phyloP scores from a whole-genome alignment of 2,113 vertebrate species.

The Synodontis membranacea region DNA sequence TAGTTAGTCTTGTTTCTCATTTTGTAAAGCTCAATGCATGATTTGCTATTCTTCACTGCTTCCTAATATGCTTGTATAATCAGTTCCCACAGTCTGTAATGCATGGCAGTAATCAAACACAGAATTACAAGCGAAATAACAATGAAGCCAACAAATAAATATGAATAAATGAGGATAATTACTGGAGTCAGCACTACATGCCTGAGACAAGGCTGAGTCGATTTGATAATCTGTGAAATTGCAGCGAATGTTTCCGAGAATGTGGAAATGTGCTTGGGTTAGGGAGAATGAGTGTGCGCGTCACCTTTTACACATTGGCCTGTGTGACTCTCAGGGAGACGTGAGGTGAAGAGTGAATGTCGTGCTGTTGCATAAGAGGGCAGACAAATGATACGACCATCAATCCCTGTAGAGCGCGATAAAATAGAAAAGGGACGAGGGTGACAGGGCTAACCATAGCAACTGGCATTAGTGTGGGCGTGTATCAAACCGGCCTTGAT shows the following conservation, averaged over 20 bases:
- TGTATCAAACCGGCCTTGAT: conserved; percentile 32
- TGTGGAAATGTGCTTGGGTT: not conserved
- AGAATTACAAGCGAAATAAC: conserved; percentile 39
- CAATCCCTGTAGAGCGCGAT: not conserved
- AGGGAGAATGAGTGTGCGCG: no score
- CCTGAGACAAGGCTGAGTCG: conserved; percentile 55
- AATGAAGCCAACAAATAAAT: conserved; percentile 54
- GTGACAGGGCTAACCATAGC: conserved; percentile 20
- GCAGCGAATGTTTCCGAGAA: conserved; percentile 39
- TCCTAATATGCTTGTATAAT: conserved; percentile 42
- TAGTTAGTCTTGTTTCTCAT: not conserved
- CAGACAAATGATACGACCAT: not conserved
- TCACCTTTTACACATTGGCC: not conserved
- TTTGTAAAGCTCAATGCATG: not conserved
- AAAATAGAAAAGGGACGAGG: conserved; percentile 3
- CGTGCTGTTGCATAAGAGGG: not conserved
- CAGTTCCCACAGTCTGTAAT: conserved; percentile 19
- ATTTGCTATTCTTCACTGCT: conserved; percentile 44
- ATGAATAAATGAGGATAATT: conserved; percentile 62
- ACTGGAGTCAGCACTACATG: conserved; percentile 55
- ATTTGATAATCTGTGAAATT: conserved; percentile 69
- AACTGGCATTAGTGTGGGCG: conserved; percentile 22
- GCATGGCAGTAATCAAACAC: conserved; percentile 39
- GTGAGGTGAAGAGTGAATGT: not conserved
- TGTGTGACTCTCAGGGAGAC: not conserved